A percentile compares a stretch with the other conserved stretches of the same genome.
phyloP scores from a whole-genome alignment of 2,113 vertebrate species.

The Tetraodon nigroviridis region DNA sequence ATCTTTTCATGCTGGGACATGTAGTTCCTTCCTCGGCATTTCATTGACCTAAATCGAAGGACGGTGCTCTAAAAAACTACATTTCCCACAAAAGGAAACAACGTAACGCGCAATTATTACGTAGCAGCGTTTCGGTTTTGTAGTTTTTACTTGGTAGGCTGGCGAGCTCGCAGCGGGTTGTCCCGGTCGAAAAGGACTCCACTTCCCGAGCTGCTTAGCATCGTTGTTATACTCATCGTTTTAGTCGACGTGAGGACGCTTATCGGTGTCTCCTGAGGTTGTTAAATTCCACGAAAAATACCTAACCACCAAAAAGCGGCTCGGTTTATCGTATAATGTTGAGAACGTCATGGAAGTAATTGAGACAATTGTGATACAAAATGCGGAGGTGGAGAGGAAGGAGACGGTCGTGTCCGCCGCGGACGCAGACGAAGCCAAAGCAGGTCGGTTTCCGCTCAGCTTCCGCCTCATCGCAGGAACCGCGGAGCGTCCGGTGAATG shows the following conservation, averaged over 20 bases:
- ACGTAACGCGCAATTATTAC: accelerated
- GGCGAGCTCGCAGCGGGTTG: accelerated
- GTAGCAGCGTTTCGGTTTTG: conserved; percentile 39
- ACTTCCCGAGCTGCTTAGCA: conserved; percentile 22
- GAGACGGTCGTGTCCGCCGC: conserved; percentile 43
- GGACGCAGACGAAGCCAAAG: conserved; percentile 64
- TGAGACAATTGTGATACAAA: conserved; percentile 66
- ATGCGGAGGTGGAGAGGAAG: conserved; percentile 56
- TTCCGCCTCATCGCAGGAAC: conserved; percentile 29
- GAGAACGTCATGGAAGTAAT: conserved; percentile 59
- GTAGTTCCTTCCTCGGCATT: conserved; percentile 46
- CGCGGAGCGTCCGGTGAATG: conserved; percentile 48
- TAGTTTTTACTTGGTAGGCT: conserved; percentile 25
- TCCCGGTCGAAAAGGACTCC: conserved; percentile 35
- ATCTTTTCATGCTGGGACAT: conserved; percentile 45
- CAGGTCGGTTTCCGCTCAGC: conserved; percentile 55
- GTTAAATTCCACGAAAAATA: conserved; percentile 69
- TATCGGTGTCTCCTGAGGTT: conserved; percentile 63
- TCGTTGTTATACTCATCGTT: conserved; percentile 67
- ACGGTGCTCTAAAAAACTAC: conserved; percentile 32
- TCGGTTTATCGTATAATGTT: neutral
- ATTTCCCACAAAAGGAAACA: conserved; percentile 19
- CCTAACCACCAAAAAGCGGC: neutral
- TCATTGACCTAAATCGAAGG: accelerated
- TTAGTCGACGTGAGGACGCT: conserved; percentile 35